Evolutionary conservation across 92 coral and sea anemone genomes (phyloP), one percentile per base, ranked within the genome.

Genomic region (Phenganax stokvisi): DNA sequence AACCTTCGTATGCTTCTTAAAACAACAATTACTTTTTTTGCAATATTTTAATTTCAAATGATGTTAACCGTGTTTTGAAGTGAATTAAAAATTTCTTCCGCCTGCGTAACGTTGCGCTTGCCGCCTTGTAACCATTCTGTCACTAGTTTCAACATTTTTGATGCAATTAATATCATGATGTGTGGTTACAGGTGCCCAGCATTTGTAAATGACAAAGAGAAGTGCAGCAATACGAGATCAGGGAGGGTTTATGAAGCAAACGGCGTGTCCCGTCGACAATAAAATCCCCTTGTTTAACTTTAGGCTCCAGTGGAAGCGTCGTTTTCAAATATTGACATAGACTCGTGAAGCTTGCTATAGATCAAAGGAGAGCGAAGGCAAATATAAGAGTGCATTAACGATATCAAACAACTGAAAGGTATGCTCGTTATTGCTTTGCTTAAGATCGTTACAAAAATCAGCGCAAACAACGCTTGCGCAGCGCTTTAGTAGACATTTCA

Each of bases 191-290:
- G 12, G 52, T 67, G 11, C 72, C 37, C 72, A 31, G 37, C 52
- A 17, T 67, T 55, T 11, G 27, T 51, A 27, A n/a, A 58, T 20
- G 25, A 55, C 52, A 52, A 53, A 58, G 52, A 56, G 77, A n/a
- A 56, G 60, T 52, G 47, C 57, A 52, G 44, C 57, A 52, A 72
- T 72, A 27, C 72, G 12, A 62, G 60, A 76, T 76, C 80, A 59
- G 6, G 17, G 12, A 9, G 53, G 64, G 37, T 78, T 78, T 78
- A 63, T 61, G 82, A 64, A 16, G 72, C 6, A 79, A 65, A 63
- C 72, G 65, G 83, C 83, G 83, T 79, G 83, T 79, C 83, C 74
- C 62, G 74, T 79, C 74, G 83, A 79, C 83, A 79, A 79, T 51
- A 79, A 79, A 79, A 79, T 79, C 83, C 83, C 83, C 51, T 51